Evolutionary conservation across 1,140 invertebrate genomes (phyloP).

Genomic region (Chironomus tepperi): DNA sequence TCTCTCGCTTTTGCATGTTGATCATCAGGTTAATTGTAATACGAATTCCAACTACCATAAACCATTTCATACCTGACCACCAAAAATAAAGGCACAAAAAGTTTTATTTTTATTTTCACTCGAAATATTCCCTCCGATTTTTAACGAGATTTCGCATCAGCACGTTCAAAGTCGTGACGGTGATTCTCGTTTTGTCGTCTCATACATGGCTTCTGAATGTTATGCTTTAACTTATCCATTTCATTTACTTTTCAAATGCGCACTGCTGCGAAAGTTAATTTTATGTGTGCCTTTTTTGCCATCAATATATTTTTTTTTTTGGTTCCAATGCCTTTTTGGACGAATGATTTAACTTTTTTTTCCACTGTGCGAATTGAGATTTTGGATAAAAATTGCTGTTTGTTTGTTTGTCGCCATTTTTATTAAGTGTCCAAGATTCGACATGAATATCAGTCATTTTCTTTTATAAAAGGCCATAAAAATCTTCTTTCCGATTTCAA

Average conservation of each 20-base stretch:
- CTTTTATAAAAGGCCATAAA: no score
- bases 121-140: not conserved
- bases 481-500: no score
- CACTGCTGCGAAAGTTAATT: not conserved
- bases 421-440: no score
- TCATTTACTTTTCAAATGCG: not conserved
- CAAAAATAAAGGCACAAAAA: not conserved
- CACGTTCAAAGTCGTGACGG: conserved; percentile 11
- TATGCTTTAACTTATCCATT: not conserved
- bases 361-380: not conserved
- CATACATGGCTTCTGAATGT: not conserved
- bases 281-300: not conserved
- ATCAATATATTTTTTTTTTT: not conserved
- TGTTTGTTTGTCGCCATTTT: no score
- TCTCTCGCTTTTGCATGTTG: not conserved
- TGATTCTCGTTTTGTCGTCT: not conserved
- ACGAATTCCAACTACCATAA: not conserved
- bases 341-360: not conserved
- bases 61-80: not conserved
- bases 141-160: not conserved
- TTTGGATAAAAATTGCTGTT: not conserved
- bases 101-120: not conserved
- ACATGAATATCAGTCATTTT: no score
- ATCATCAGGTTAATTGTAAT: not conserved
- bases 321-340: not conserved